Base-by-base conservation (phyloP, 2,888 invertebrate species). In the Venusia cambrica region DNA sequence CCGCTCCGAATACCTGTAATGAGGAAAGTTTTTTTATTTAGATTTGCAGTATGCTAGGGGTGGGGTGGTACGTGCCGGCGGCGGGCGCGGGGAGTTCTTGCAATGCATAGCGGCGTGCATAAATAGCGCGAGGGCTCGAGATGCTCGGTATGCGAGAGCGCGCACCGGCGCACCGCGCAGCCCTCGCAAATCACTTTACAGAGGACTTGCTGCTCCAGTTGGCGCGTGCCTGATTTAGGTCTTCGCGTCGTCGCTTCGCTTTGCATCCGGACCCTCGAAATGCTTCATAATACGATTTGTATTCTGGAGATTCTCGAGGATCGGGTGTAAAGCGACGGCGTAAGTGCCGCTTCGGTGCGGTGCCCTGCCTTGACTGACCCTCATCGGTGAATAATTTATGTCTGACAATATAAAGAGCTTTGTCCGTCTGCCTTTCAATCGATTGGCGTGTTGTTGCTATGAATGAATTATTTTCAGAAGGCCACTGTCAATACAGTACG, bases 251-350 rank as follows among this genome's bases (percentile, higher is more conserved):
- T n/a, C n/a, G n/a, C n/a, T n/a, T n/a, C n/a, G n/a, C n/a, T n/a
- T n/a, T n/a, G n/a, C n/a, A n/a, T n/a, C n/a, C n/a, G n/a, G n/a
- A n/a, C n/a, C n/a, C n/a, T n/a, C n/a, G n/a, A n/a, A n/a, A n/a
- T n/a, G n/a, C n/a, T n/a, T n/a, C n/a, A n/a, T n/a, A n/a, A n/a
- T n/a, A n/a, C n/a, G n/a, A n/a, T n/a, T n/a, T n/a, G n/a, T 57
- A 68, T 75, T 73, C 73, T 54, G 48, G 70, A 74, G 59, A 73
- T 73, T 73, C 72, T 49, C 56, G 58, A 64, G 60, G 57, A 60
- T 52, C 44, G 37, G 24, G 18, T 29, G 20, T 30, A 21, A 19
- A 21, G 29, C 20, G 32, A 33, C 32, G 22, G 39, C 27, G 43
- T 26, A 32, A 25, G 39, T 41, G 35, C 36, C 38, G 43, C 41